phyloP scores from a whole-genome alignment of 2,113 vertebrate genomes.

The Nesospiza acunhae region DNA sequence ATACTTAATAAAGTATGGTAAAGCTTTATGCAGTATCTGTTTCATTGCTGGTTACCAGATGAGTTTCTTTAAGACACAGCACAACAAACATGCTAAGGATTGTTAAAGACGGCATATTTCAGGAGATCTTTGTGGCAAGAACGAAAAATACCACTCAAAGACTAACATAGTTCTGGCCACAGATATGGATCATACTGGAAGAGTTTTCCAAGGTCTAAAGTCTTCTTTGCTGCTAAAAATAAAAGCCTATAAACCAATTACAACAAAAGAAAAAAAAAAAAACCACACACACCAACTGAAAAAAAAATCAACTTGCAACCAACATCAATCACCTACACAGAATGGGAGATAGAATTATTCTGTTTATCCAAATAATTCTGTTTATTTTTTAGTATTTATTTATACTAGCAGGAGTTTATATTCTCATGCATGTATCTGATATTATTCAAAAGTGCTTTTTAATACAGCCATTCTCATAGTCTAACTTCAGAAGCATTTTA shows the following conservation, averaged over 20 bases:
- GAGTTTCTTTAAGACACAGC: neutral
- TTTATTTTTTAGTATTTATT: neutral
- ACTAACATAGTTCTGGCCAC: neutral
- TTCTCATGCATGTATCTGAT: neutral
- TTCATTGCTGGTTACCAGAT: neutral
- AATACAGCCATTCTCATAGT: accelerated
- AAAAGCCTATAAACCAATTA: neutral
- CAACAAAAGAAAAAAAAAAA: neutral
- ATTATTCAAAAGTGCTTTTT: neutral
- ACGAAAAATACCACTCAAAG: neutral
- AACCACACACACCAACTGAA: accelerated
- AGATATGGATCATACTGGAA: neutral
- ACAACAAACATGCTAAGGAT: neutral
- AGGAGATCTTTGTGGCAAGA: neutral
- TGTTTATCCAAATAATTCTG: neutral
- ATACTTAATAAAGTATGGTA: neutral
- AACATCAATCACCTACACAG: neutral
- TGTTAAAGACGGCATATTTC: neutral
- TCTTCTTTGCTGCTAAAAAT: neutral
- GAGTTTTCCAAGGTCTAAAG: neutral
- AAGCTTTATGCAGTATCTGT: neutral
- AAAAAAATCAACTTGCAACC: neutral
- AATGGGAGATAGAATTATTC: neutral
- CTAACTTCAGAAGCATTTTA: neutral
- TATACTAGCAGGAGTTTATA: neutral